Conservation (phyloP, 2,888 invertebrate genomes). For the Augochlorella aurata region DNA sequence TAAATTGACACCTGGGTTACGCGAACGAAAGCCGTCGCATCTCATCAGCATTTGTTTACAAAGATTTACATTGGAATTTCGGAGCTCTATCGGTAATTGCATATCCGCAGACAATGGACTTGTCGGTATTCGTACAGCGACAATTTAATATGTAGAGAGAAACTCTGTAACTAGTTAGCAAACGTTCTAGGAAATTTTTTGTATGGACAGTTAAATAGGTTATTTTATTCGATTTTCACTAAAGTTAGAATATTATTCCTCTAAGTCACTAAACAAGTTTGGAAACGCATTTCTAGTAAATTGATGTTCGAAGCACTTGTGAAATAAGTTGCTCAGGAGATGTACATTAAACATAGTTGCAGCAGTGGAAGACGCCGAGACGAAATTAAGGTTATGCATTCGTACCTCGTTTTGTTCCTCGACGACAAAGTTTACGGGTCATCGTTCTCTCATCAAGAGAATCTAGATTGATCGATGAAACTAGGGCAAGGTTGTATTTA, state of each 20-base stretch:
- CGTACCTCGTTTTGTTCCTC: conserved; percentile 47
- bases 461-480: conserved; percentile 42
- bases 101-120: not conserved
- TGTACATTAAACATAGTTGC: not conserved
- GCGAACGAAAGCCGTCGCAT: not conserved
- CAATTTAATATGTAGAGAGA: not conserved
- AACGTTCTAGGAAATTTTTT: not conserved
- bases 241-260: too few relatives aligned
- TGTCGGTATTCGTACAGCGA: not conserved
- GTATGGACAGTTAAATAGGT: not conserved
- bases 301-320: too few relatives aligned
- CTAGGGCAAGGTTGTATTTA: conserved; percentile 44
- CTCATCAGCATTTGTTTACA: not conserved
- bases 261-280: too few relatives aligned
- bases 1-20: conserved; percentile 8
- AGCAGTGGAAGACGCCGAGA: not conserved
- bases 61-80: not conserved
- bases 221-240: not conserved
- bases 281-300: too few relatives aligned
- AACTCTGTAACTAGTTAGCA: not conserved
- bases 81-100: not conserved
- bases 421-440: conserved; percentile 41
- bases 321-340: too few relatives aligned
- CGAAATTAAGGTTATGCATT: conserved; percentile 55
- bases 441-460: conserved; percentile 27